Percentiles rank a stretch among this genome's conserved stretches.
These are phyloP conservation scores for Chroicocephalus ridibundus DNA, from an alignment of 2,113 vertebrate species.

Conservation along the genomic window DNA sequence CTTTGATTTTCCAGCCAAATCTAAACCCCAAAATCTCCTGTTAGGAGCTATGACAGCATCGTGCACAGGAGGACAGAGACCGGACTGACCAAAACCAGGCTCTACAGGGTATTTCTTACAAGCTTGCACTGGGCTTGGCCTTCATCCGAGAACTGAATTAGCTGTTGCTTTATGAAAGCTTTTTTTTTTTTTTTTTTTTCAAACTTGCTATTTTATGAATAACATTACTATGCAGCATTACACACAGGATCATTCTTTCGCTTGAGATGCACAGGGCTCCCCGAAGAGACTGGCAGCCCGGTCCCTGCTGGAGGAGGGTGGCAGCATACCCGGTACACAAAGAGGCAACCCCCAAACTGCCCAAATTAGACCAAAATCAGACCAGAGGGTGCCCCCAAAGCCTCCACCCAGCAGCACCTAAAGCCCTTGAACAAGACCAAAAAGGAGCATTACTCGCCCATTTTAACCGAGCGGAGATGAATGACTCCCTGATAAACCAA, in stretches of 20 bases:
- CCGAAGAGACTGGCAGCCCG: not conserved
- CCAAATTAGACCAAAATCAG: not conserved
- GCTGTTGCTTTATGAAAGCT: not conserved
- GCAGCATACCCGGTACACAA: accelerated
- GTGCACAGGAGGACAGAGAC: not conserved
- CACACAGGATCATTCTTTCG: not conserved
- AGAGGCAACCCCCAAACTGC: not conserved
- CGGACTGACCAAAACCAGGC: not conserved
- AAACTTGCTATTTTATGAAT: not conserved
- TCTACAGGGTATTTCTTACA: not conserved
- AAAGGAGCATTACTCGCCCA: not conserved
- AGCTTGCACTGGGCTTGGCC: not conserved
- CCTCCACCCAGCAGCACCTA: accelerated
- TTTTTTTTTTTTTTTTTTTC: not conserved
- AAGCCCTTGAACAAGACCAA: not conserved
- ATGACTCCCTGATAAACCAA: accelerated
- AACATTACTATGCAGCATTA: not conserved
- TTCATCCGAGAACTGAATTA: not conserved
- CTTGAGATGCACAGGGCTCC: not conserved
- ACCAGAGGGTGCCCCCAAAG: not conserved
- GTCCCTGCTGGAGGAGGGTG: not conserved
- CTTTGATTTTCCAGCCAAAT: not conserved
- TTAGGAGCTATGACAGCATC: accelerated
- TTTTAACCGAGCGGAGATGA: not conserved
- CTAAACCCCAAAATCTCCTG: not conserved